These are phyloP conservation scores for Asarcornis scutulata DNA, from an alignment of 2,113 vertebrate species.

Conservation along the genomic window DNA sequence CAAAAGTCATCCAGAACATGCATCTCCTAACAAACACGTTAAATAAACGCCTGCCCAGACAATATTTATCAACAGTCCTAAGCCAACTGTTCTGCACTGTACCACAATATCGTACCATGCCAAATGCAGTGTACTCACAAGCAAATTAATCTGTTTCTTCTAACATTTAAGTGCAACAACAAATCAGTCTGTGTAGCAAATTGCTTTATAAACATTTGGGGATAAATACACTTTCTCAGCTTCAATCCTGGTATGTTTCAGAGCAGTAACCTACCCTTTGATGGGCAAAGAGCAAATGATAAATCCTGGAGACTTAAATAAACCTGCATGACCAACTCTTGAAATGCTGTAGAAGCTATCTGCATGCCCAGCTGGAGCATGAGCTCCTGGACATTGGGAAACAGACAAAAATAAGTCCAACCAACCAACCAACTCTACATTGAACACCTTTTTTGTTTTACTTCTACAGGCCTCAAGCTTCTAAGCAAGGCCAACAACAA, in stretches of 20 bases:
- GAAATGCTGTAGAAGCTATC: accelerated
- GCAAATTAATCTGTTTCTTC: accelerated
- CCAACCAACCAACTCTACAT: neutral
- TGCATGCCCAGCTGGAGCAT: accelerated
- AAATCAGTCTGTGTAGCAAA: accelerated
- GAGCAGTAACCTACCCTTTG: neutral
- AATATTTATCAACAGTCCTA: accelerated
- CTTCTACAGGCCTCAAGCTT: neutral
- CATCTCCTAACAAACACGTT: neutral
- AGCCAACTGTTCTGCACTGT: too few species aligned
- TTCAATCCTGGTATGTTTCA: accelerated
- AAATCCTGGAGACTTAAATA: neutral
- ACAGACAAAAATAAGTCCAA: neutral
- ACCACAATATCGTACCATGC: accelerated
- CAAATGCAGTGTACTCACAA: neutral
- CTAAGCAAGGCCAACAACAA: neutral
- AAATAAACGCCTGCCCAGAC: neutral
- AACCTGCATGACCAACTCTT: accelerated
- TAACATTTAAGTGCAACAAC: neutral
- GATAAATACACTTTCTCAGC: neutral
- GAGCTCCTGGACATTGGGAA: neutral
- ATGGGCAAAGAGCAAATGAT: accelerated
- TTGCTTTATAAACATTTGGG: accelerated
- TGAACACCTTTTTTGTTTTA: neutral
- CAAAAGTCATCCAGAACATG: neutral